A percentile compares a stretch with the other conserved stretches of the same genome.
Conservation (phyloP, 2,113 vertebrate species). For the Mormyrus lacerda region DNA sequence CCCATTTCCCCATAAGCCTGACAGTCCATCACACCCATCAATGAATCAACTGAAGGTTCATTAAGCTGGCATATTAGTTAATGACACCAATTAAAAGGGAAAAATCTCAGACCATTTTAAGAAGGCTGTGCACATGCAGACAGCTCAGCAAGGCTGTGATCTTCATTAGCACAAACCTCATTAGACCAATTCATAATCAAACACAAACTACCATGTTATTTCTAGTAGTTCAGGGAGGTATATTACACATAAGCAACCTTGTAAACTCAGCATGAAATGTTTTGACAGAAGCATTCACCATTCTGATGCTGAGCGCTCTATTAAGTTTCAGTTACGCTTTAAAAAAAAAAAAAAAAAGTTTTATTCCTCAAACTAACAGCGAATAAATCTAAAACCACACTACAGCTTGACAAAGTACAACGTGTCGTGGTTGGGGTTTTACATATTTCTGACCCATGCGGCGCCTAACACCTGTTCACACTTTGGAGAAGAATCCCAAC, state of each 20-base stretch:
- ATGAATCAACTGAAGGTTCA: not conserved
- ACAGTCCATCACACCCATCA: not conserved
- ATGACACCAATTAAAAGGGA: not conserved
- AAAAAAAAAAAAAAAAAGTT: not conserved
- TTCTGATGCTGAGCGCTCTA: not conserved
- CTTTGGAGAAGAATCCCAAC: not conserved
- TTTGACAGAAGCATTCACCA: not conserved
- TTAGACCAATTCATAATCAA: not conserved
- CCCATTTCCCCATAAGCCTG: not conserved
- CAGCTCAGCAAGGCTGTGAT: not conserved
- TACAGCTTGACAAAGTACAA: not conserved
- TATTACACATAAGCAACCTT: not conserved
- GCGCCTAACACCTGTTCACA: slow-evolving; percentile 9
- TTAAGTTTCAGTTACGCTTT: not conserved
- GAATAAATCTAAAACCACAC: not conserved
- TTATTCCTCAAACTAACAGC: not conserved
- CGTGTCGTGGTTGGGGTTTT: not conserved
- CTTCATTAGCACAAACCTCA: not conserved
- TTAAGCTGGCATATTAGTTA: not conserved
- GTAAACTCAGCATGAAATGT: not conserved
- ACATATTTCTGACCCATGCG: not conserved
- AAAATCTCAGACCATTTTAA: not conserved
- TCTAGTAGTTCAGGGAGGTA: not conserved
- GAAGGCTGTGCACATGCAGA: not conserved
- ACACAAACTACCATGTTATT: not conserved